Conservation (phyloP, 2,888 invertebrate genomes). For the Philereme vetulata region DNA sequence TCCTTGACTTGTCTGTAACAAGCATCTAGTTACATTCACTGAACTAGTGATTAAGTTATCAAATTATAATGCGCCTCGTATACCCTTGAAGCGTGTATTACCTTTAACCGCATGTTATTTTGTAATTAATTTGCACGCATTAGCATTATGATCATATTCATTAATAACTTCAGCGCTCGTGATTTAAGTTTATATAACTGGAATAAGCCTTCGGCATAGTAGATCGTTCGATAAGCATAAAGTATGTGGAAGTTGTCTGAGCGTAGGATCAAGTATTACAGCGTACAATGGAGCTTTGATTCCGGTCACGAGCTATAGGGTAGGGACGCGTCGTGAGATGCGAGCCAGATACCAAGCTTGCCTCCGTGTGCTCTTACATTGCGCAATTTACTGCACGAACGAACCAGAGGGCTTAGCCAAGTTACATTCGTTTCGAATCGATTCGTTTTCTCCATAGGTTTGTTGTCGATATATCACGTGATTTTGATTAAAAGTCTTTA, state of each 20-base stretch:
- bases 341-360: slow-evolving; percentile 58
- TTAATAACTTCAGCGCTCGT: slow-evolving; percentile 3
- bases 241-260: slow-evolving; percentile 30
- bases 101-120: not conserved
- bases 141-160: slow-evolving; percentile 1
- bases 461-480: too few species aligned
- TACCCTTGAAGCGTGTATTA: slow-evolving; percentile 1
- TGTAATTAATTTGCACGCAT: not conserved
- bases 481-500: too few species aligned
- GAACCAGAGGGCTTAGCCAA: too few species aligned
- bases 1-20: slow-evolving; percentile 31
- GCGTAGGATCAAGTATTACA: slow-evolving; percentile 29
- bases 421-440: too few species aligned
- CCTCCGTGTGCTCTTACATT: slow-evolving; percentile 67
- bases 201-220: slow-evolving; percentile 13
- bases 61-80: not conserved
- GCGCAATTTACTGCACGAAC: slow-evolving; percentile 75
- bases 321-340: slow-evolving; percentile 68
- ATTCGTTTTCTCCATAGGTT: too few species aligned
- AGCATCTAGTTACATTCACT: slow-evolving; percentile 12
- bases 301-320: slow-evolving; percentile 67
- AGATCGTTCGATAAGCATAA: slow-evolving; percentile 24
- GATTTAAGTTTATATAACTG: slow-evolving; percentile 8
- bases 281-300: slow-evolving; percentile 28
- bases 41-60: not conserved